Conservation (phyloP, 2,888 invertebrate genomes). For the Drosophila maculinotata region DNA sequence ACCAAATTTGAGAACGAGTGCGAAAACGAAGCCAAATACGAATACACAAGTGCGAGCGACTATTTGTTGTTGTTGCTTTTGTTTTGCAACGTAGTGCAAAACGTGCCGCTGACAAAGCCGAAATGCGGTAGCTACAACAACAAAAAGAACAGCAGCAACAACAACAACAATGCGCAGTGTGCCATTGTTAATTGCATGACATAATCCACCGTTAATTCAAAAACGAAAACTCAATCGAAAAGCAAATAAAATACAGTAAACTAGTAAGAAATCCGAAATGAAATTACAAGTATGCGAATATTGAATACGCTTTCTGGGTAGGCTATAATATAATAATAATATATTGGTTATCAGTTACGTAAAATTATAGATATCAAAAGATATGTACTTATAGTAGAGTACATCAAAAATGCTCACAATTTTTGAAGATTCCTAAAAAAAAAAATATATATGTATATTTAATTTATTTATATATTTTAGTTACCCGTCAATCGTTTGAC, state of each 20-base stretch:
- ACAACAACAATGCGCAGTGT: constrained; percentile 55
- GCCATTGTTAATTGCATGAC: constrained; percentile 80
- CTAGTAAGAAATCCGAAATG: constrained; percentile 18
- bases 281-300: constrained; percentile 9
- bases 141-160: constrained; percentile 33
- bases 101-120: constrained; percentile 71
- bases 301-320: constrained; percentile 8
- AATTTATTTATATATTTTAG: no score
- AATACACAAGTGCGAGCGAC: constrained; percentile 18
- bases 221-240: constrained; percentile 74
- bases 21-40: constrained; percentile 41
- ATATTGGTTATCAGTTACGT: no score
- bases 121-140: constrained; percentile 49
- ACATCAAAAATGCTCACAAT: no score
- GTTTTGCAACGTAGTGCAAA: constrained; percentile 52
- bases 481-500: no score
- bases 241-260: constrained; percentile 34
- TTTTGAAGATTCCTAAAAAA: no score
- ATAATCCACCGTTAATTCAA: constrained; percentile 76
- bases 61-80: constrained; percentile 32
- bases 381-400: no score
- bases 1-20: constrained; percentile 42
- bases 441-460: no score
- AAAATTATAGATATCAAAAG: no score
- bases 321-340: no score